Evolutionary conservation across 2,888 invertebrate genomes (phyloP).

Genomic region (Alviniconcha strummeri): DNA sequence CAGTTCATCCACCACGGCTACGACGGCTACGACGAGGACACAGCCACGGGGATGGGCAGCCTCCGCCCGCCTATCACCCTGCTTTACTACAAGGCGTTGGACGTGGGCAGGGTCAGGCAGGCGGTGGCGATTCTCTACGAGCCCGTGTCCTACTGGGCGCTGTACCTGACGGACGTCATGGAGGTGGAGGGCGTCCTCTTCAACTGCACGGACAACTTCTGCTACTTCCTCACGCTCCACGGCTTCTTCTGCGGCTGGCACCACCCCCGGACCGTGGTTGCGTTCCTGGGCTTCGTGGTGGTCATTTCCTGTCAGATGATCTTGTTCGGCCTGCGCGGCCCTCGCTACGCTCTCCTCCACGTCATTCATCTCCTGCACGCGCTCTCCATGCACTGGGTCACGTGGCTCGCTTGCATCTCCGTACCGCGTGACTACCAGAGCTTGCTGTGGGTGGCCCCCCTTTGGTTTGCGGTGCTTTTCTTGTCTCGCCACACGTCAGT

Average conservation of each 20-base stretch:
- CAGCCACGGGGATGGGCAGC: conserved; percentile 30
- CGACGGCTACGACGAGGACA: background rate
- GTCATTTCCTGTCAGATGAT: conserved; percentile 6
- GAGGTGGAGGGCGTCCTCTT: conserved; percentile 30
- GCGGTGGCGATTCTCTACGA: conserved; percentile 35
- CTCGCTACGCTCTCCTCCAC: conserved; percentile 12
- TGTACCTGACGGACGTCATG: conserved; percentile 30
- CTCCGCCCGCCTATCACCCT: conserved; percentile 36
- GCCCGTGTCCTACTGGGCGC: conserved; percentile 38
- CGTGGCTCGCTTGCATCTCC: conserved; percentile 13
- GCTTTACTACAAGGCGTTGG: conserved; percentile 31
- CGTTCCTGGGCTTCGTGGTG: background rate
- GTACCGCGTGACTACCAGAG: conserved; percentile 18
- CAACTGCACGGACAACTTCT: conserved; percentile 29
- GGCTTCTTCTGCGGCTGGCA: conserved; percentile 29
- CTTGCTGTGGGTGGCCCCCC: conserved; percentile 23
- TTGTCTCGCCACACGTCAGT: background rate
- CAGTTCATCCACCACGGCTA: conserved; percentile 41
- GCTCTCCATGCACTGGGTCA: conserved; percentile 30
- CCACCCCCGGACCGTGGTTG: conserved; percentile 3
- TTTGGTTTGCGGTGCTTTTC: conserved; percentile 16
- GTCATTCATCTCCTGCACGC: background rate
- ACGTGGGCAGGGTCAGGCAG: conserved; percentile 16
- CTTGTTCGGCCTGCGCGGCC: background rate
- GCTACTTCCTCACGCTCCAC: conserved; percentile 29